phyloP scores from a whole-genome alignment of 2,888 invertebrate genomes.

The Xylota sylvarum region DNA sequence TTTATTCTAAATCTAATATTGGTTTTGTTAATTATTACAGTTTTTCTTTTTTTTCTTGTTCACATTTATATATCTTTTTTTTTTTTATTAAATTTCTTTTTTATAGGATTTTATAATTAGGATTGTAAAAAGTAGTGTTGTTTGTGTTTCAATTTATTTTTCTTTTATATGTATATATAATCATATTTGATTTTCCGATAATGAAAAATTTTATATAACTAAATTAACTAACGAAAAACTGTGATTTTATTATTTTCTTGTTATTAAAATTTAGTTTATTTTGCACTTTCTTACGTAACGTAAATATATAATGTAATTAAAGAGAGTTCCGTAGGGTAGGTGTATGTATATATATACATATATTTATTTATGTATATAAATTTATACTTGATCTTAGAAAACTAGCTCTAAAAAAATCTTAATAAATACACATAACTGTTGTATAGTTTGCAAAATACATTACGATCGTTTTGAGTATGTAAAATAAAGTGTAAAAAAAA shows the following conservation, averaged over 20 bases:
- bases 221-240: conserved; percentile 73
- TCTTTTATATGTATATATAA: conserved; percentile 7
- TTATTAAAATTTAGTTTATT: conserved; percentile 58
- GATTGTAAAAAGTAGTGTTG: conserved; percentile 77
- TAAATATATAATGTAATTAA: conserved; percentile 63
- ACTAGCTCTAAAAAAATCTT: conserved; percentile 66
- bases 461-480: conserved; percentile 59
- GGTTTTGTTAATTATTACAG: conserved; percentile 60
- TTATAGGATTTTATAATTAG: conserved; percentile 75
- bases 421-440: conserved; percentile 69
- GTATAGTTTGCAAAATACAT: conserved; percentile 51
- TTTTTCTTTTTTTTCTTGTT: conserved; percentile 57
- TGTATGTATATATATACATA: conserved; percentile 73
- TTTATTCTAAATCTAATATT: conserved; percentile 73
- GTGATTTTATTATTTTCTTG: conserved; percentile 50
- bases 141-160: conserved; percentile 47
- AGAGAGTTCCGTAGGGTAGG: conserved; percentile 67
- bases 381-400: conserved; percentile 58
- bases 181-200: conserved; percentile 54
- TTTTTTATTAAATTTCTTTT: conserved; percentile 30
- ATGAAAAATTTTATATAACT: conserved; percentile 54
- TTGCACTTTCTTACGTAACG: conserved; percentile 75
- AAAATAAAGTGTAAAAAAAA: conserved; percentile 35
- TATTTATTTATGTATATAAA: conserved; percentile 77
- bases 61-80: conserved; percentile 62